Evolutionary conservation across 1,140 invertebrate genomes (phyloP), one percentile per base, ranked within the genome.

Genomic region (Heliconius melpomene): DNA sequence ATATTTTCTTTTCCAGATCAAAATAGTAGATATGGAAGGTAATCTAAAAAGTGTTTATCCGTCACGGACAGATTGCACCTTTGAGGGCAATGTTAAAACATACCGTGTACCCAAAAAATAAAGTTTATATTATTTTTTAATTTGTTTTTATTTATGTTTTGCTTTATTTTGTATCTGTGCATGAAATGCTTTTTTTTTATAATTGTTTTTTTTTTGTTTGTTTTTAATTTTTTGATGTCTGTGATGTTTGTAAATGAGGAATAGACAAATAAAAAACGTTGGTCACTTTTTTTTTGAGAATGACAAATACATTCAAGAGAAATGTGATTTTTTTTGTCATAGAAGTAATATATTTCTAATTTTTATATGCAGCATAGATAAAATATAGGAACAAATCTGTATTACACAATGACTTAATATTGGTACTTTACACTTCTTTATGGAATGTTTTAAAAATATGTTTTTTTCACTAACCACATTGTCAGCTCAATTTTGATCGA

Each of bases 41-140:
- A 96, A 96, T 78, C 88, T 98, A 82, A 97, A 96, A 88, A 95
- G 95, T 26, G 95, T 98, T 6, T 98, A 97, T 93, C 97, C 97
- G n/a, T 97, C 97, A 1, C 95, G 97, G 85, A 95, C 95, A 11
- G 97, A 98, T 93, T 94, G 97, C 36, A 89, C 93, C 26, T 96
- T 95, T 83, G 95, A 95, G 66, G 92, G 91, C 54, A 91, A 94
- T 71, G 89, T 94, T 50, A 92, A 89, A 80, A 89, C 93, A 6
- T 83, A 87, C 38, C 82, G 91, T 40, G 66, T 90, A 75, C 85
- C 87, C 8, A 93, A 92, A 82, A 93, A 93, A 84, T 92, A 93
- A 87, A 66, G 1, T 26, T 13, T 13, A 71, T 66, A 3, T 36
- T 74, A 13, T 60, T 57, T 75, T 71, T 60, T 74, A 46, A 36